Evolutionary conservation across 2,113 vertebrate genomes (phyloP), one percentile per base, ranked within the genome.

Genomic region (Tympanuchus pallidicinctus): DNA sequence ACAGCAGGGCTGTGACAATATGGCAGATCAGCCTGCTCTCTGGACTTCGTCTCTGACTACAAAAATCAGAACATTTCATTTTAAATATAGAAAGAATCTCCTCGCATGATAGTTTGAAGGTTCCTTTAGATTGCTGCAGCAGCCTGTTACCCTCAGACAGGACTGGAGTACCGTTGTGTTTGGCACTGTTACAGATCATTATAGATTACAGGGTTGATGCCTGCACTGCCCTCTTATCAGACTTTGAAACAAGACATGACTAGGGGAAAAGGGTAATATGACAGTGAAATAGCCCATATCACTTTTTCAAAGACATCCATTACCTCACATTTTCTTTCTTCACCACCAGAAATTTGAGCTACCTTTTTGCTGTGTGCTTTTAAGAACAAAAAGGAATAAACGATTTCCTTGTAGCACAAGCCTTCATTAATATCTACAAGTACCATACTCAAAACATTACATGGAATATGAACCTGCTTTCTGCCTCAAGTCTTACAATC

Each of bases 361-460:
- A 74, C 9, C 27, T 91, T 88, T 91, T 61, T 69, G 9, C 64
- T 71, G 36, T 71, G 43, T 2, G 27, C 17, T 65, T 92, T 72
- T 48, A 90, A 89, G 75, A 89, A 71, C 38, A 90, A 87, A 47
- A 74, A 73, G 76, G 12, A 43, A 91, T 16, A 89, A 79, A 85
- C 61, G 0, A 70, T 32, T 65, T 70, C 30, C 42, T 88, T 66
- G 67, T 85, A 76, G 42, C 73, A 92, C 57, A 87, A 87, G 21
- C 11, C 16, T 84, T 79, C 66, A 45, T 2, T 77, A 73, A 95
- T 86, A 67, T 3, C 27, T 78, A 42, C 32, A 72, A 75, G 22
- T 45, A 61, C 10, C 85, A 52, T 20, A 52, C 56, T 54, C 34
- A 50, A 89, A 91, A 91, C 84, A 32, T 87, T 80, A 80, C 38